Evolutionary conservation across 2,888 invertebrate genomes (phyloP).

Genomic region (Stenodera caucasica): DNA sequence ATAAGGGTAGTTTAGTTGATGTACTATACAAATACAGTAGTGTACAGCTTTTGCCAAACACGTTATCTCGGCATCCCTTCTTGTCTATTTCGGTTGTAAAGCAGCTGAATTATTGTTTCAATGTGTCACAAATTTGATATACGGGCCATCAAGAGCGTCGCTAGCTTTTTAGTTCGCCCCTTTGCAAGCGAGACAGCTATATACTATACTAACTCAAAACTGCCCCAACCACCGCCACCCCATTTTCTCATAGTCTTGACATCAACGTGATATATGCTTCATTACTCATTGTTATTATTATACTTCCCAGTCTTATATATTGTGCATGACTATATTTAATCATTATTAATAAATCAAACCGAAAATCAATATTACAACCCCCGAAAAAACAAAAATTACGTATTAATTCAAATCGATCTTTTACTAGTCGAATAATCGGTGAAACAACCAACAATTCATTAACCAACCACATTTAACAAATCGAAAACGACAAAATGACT

Average conservation of each 20-base stretch:
- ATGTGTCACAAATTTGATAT: conserved; percentile 55
- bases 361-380: not conserved
- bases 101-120: conserved; percentile 55
- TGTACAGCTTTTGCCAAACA: conserved; percentile 8
- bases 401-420: not conserved
- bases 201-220: conserved; percentile 24
- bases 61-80: conserved; percentile 44
- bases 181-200: conserved; percentile 16
- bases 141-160: conserved; percentile 53
- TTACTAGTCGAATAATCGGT: not conserved
- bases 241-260: conserved; percentile 29
- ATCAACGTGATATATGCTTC: conserved; percentile 48
- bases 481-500: not conserved
- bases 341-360: not conserved
- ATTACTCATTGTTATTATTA: conserved; percentile 48
- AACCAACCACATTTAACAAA: not conserved
- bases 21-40: not conserved
- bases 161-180: conserved; percentile 46
- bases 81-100: conserved; percentile 54
- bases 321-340: not conserved
- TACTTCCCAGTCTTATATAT: conserved; percentile 21
- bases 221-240: conserved; percentile 34
- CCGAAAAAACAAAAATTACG: not conserved
- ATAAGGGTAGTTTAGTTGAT: not conserved
- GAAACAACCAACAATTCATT: not conserved